phyloP scores from a whole-genome alignment of 1,140 invertebrate species.

The Zaprionus inermis region DNA sequence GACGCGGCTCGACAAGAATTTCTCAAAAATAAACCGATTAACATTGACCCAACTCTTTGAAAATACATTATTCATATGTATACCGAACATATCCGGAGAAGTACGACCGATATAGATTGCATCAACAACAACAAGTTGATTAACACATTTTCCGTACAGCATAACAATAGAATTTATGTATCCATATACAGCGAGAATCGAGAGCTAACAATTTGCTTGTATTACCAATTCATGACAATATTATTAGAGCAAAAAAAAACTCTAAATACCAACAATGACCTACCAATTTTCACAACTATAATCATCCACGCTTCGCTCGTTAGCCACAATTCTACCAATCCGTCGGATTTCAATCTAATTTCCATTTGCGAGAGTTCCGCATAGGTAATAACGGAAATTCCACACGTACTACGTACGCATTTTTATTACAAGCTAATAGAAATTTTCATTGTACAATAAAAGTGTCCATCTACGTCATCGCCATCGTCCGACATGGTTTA shows the following conservation, averaged over 20 bases:
- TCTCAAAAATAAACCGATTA: constrained; percentile 18
- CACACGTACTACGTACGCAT: neutral
- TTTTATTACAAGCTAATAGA: constrained; percentile 13
- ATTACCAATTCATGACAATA: constrained; percentile 61
- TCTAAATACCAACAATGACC: constrained; percentile 18
- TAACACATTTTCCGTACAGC: constrained; percentile 23
- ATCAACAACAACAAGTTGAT: constrained; percentile 36
- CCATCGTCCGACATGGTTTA: constrained; percentile 49
- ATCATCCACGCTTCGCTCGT: constrained; percentile 42
- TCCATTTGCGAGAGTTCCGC: constrained; percentile 6
- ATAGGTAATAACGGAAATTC: neutral
- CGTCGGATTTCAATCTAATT: neutral
- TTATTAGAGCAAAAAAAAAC: constrained; percentile 63
- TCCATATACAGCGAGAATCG: constrained; percentile 14
- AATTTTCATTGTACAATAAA: constrained; percentile 5
- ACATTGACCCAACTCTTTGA: constrained; percentile 48
- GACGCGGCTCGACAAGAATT: constrained; percentile 5
- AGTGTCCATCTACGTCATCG: constrained; percentile 59
- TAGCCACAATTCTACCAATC: constrained; percentile 6
- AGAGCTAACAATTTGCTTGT: constrained; percentile 21
- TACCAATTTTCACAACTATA: constrained; percentile 40
- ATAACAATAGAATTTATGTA: constrained; percentile 18
- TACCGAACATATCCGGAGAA: neutral
- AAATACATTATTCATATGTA: neutral
- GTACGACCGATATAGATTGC: constrained; percentile 6